Conservation (phyloP, 2,797 vertebrate genomes). For the Furcifer pardalis region DNA sequence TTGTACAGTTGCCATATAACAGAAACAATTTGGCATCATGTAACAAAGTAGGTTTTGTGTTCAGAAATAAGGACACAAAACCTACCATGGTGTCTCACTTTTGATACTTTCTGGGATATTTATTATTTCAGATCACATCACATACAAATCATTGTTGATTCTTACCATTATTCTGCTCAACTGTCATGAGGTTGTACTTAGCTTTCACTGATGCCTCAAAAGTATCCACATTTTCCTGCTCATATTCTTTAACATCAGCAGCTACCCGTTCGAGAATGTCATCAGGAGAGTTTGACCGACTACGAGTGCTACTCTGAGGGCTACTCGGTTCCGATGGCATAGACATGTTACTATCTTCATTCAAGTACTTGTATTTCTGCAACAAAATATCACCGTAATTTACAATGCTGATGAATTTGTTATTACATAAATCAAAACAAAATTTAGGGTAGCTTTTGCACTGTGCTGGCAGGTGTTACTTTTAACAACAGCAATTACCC, state of each 20-base stretch:
- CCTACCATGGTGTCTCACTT: not conserved
- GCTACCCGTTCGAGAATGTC: conserved; percentile 95
- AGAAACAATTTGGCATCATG: too few species aligned
- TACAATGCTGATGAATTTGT: not conserved
- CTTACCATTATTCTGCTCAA: conserved; percentile 94
- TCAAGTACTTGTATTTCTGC: conserved; percentile 91
- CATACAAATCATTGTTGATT: not conserved
- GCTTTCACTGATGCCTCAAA: conserved; percentile 97
- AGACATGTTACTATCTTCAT: conserved; percentile 91
- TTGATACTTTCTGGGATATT: not conserved
- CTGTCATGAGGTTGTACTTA: conserved; percentile 95
- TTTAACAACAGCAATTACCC: too few species aligned
- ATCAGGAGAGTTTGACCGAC: conserved; percentile 94
- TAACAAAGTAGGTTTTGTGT: too few species aligned
- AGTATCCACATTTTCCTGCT: conserved; percentile 93
- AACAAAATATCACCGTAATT: conserved; percentile 28
- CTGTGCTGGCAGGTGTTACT: too few species aligned
- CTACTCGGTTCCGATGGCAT: conserved; percentile 93
- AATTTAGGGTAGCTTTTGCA: not conserved
- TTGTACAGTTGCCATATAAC: too few species aligned
- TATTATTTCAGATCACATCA: not conserved
- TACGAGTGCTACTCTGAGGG: conserved; percentile 93
- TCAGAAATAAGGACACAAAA: not conserved
- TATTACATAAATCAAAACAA: not conserved
- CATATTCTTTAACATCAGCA: conserved; percentile 97